Percentiles rank a stretch among this genome's conserved stretches.
Evolutionary conservation across 2,888 invertebrate species (phyloP).

Genomic region (Dicycla oo): DNA sequence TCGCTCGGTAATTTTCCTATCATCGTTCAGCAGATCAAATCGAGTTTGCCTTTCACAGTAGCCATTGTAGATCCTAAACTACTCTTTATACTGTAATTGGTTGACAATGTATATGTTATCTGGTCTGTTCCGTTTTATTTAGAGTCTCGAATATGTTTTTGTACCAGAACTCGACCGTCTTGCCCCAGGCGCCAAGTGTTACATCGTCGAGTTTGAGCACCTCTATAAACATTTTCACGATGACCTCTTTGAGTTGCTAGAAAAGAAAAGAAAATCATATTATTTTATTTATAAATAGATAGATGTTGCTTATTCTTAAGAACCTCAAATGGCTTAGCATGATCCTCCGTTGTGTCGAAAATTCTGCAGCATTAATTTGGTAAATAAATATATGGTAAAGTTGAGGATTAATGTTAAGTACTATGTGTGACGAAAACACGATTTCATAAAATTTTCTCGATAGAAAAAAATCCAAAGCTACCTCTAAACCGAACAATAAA

Average conservation of each 20-base stretch:
- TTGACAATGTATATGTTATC: slow-evolving; percentile 70
- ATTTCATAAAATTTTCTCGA: too few relatives aligned
- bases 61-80: slow-evolving; percentile 60
- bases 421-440: too few relatives aligned
- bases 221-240: slow-evolving; percentile 87
- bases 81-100: slow-evolving; percentile 57
- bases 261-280: slow-evolving; percentile 52
- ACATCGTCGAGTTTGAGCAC: slow-evolving; percentile 80
- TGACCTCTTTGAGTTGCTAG: slow-evolving; percentile 84
- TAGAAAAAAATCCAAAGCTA: too few relatives aligned
- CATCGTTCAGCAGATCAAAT: slow-evolving; percentile 47
- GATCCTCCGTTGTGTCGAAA: too few relatives aligned
- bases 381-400: too few relatives aligned
- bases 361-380: too few relatives aligned
- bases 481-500: too few relatives aligned
- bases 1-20: slow-evolving; percentile 42
- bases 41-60: slow-evolving; percentile 60
- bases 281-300: background rate
- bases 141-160: slow-evolving; percentile 83
- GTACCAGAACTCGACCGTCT: slow-evolving; percentile 87
- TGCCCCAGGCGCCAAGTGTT: slow-evolving; percentile 85
- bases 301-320: background rate
- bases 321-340: too few relatives aligned
- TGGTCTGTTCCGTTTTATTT: slow-evolving; percentile 63
- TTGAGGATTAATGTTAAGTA: too few relatives aligned